A percentile compares a stretch with the other conserved stretches of the same genome.
Conservation (phyloP, 2,113 vertebrate genomes). For the Phrynosoma platyrhinos region DNA sequence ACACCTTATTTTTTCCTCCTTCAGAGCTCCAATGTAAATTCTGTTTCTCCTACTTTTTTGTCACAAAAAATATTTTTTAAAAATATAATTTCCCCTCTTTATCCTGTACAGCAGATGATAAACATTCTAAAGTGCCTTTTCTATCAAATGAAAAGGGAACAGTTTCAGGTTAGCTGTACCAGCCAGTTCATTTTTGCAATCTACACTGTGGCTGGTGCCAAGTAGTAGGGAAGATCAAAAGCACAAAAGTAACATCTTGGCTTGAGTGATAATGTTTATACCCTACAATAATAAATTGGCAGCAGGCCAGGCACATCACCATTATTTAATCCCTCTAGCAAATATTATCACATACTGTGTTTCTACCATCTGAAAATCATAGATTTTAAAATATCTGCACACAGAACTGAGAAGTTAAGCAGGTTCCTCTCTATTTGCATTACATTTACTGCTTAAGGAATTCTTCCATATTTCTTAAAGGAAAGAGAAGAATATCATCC, state of each 20-base stretch:
- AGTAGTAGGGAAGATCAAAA: constrained; percentile 20
- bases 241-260: background rate
- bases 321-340: background rate
- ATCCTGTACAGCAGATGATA: background rate
- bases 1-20: background rate
- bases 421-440: background rate
- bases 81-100: background rate
- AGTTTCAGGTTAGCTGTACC: background rate
- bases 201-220: background rate
- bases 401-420: background rate
- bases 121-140: background rate
- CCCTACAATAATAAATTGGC: background rate
- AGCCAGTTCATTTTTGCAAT: background rate
- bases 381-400: background rate
- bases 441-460: background rate
- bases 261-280: constrained; percentile 1
- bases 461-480: background rate
- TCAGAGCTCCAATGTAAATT: background rate
- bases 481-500: background rate
- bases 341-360: background rate
- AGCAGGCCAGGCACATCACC: background rate
- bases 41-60: background rate
- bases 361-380: background rate
- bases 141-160: constrained; percentile 5
- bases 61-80: constrained; percentile 4